These are phyloP conservation scores for Maniola hyperantus DNA, from an alignment of 2,888 invertebrate species.

Conservation along the genomic window DNA sequence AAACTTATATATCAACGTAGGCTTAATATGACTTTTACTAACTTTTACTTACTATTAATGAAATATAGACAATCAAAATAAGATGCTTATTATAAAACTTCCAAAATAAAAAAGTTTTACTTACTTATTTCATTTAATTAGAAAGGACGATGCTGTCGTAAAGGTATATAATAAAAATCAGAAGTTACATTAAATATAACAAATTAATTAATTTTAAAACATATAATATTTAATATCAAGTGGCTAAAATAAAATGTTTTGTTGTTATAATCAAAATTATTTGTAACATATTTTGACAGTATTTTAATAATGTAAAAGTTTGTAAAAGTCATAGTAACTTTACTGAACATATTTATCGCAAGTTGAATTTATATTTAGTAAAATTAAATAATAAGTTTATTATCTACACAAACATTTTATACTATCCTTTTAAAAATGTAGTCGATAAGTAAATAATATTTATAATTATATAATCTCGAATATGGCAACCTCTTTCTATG, in stretches of 20 bases:
- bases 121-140: too few species aligned
- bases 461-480: slow-evolving; percentile 11
- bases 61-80: too few species aligned
- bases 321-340: not conserved
- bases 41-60: not conserved
- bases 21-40: not conserved
- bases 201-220: too few species aligned
- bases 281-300: not conserved
- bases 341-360: slow-evolving; percentile 48
- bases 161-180: too few species aligned
- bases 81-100: too few species aligned
- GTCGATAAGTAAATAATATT: slow-evolving; percentile 25
- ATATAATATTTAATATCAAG: too few species aligned
- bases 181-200: too few species aligned
- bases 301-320: not conserved
- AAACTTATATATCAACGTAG: slow-evolving; percentile 6
- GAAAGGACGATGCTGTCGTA: too few species aligned
- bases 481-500: slow-evolving; percentile 12
- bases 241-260: too few species aligned
- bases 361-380: slow-evolving; percentile 61
- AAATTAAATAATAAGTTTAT: slow-evolving; percentile 45
- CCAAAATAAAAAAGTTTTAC: too few species aligned
- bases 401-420: slow-evolving; percentile 49
- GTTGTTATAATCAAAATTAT: too few species aligned
- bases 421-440: slow-evolving; percentile 41